Evolutionary conservation across 2,797 vertebrate species (phyloP), one percentile per base, ranked within the genome.

Genomic region (Micromesistius poutassou): DNA sequence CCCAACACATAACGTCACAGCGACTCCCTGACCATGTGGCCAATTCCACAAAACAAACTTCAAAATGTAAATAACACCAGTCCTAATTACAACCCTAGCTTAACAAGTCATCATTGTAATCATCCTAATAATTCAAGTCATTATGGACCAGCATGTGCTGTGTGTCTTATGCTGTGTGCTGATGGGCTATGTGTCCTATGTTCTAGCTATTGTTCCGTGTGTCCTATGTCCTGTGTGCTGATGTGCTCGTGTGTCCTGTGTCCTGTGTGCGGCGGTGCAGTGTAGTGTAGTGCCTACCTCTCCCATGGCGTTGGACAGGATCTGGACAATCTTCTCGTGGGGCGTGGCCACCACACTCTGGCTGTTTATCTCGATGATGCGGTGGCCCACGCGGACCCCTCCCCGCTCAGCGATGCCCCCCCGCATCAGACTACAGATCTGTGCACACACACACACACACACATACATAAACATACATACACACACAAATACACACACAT

Each of bases 361-460:
- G 71, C 97, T 93, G 4, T 97, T 98, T 91, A 99, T 98, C 86
- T 99, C 97, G 46, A 99, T 99, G 90, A 99, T 99, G 71, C 97
- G 96, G 86, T 99, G 97, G 12, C 97, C 97, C 0, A 99, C 97
- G 0, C 97, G 95, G 78, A 99, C 96, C 1, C 97, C 97, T 31
- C 97, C 97, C 78, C 97, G 88, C 86, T 99, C 97, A 0, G 97
- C 97, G 72, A 99, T 99, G 8, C 97, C 97, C 7, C 97, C 97
- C 80, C 97, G 93, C 97, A 99, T 99, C 88, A 99, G 95, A 89
- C 97, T 99, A 91, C 97, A 99, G 89, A 99, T 98, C 97, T 99
- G 80, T 13, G 72, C 81, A 19, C 28, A 46, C 33, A 74, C 28
- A 55, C 7, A 33, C 30, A 55, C 38, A 74, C 6, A 50, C 25